Evolutionary conservation across 2,113 vertebrate genomes (phyloP).

Genomic region (Apodemus speciosus): DNA sequence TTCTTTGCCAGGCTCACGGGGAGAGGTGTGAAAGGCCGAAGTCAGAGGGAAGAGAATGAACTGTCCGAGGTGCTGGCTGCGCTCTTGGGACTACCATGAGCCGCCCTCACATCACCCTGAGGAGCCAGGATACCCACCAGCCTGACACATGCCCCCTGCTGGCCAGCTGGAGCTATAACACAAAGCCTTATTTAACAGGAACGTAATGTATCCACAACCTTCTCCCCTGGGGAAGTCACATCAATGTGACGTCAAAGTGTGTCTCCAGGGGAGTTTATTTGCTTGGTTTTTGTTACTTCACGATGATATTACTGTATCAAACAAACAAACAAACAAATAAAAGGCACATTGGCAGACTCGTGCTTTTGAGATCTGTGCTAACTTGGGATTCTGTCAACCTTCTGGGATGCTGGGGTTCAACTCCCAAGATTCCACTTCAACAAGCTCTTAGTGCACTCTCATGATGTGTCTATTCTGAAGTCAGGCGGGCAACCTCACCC

Average conservation of each 20-base stretch:
- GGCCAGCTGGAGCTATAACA: not conserved
- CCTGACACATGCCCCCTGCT: not conserved
- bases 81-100: not conserved
- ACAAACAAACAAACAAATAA: not conserved
- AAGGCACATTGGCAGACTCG: too few species aligned
- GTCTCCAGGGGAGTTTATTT: not conserved
- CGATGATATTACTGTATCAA: not conserved
- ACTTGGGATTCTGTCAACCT: not conserved
- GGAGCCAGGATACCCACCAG: rapidly evolving
- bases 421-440: not conserved
- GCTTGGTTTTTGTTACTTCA: not conserved
- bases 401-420: too few species aligned
- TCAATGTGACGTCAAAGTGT: not conserved
- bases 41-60: not conserved
- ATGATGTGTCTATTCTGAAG: not conserved
- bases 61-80: not conserved
- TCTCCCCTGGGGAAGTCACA: not conserved
- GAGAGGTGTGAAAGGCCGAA: not conserved
- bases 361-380: not conserved
- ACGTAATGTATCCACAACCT: not conserved
- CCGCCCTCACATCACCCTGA: not conserved
- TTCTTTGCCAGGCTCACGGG: conserved; percentile 61
- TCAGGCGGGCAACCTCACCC: not conserved
- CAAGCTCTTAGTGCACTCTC: not conserved
- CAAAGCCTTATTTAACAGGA: not conserved